Percentiles rank a stretch among this genome's conserved stretches.
Conservation (phyloP, 2,113 vertebrate species). For the Semnornis frantzii region DNA sequence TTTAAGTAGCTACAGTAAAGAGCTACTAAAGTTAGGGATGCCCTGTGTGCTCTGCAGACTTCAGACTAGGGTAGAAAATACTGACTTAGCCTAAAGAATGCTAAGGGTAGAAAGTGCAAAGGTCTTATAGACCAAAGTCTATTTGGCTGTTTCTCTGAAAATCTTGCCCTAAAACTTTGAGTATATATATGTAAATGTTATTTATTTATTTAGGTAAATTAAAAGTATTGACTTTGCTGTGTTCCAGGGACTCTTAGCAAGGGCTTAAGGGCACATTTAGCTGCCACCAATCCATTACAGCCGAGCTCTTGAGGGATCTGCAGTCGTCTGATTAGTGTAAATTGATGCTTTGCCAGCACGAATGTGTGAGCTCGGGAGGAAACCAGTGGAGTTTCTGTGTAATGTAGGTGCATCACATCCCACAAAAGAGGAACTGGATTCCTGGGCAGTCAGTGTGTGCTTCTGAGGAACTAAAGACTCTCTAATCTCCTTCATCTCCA, state of each 20-base stretch:
- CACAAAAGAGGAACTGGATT: not conserved
- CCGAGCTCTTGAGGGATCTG: not conserved
- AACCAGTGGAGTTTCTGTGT: rapidly evolving
- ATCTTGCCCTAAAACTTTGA: not conserved
- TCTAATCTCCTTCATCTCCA: not conserved
- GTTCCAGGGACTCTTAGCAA: constrained; percentile 25
- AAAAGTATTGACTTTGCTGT: not conserved
- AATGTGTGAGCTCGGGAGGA: not conserved
- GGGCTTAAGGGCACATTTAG: constrained; percentile 34
- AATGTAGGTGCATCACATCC: not conserved
- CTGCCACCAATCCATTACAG: not conserved
- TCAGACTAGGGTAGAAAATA: not conserved
- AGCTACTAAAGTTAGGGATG: not conserved
- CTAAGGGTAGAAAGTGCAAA: not conserved
- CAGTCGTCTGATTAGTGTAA: not conserved
- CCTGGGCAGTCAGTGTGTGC: not conserved
- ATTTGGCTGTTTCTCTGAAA: not conserved
- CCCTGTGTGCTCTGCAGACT: not conserved
- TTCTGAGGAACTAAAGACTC: not conserved
- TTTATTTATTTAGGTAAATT: no score
- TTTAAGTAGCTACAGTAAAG: not conserved
- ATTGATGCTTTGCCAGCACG: not conserved
- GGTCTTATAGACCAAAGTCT: not conserved
- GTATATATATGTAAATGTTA: no score
- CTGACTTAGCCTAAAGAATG: not conserved